Base-by-base conservation (phyloP, 2,113 vertebrate species). In the Cinclus mexicanus region DNA sequence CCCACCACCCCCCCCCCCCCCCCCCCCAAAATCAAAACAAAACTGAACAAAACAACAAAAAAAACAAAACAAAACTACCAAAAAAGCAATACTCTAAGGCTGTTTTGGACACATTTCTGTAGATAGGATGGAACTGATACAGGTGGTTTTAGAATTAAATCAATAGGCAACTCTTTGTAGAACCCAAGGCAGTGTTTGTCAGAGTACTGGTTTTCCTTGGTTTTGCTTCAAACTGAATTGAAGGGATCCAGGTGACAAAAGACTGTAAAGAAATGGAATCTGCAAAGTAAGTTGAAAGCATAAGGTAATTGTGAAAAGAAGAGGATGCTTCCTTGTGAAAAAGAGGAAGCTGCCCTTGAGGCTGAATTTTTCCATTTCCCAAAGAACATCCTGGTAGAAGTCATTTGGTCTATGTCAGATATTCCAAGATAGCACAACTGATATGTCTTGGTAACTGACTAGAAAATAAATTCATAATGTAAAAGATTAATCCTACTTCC, bases 81-180 rank as follows among this genome's bases (percentile, higher is more conserved):
- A 21, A 55, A n/a, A 35, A 44, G 3, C 11, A 59, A 29, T 63
- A 11, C 37, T 83, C 13, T 65, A 74, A 72, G 47, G 18, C 20
- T 80, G 5, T 44, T 91, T 89, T 39, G 28, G 37, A 67, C 35
- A 37, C 10, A 56, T 77, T 74, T 92, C 44, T 75, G 59, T 50
- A 83, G 60, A 71, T 23, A 60, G 24, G 60, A 67, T 70, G 42
- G 13, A 92, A 86, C 7, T 63, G 65, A 79, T 47, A 74, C 1
- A 77, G 22, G 64, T 88, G n/a, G 20, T 63, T 88, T 95, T 71
- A 83, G 60, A 83, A 83, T 37, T 0, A 90, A 92, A 96, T 91
- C 53, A 79, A 60, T 76, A 64, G 65, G 10, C 24, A 65, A 24
- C 24, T 44, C 63, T 89, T 72, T 10, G 3, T 50, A 91, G 57